Percentiles rank a stretch among this genome's conserved stretches.
Conservation (phyloP, 2,888 invertebrate species). For the Lasioglossum leucozonium region DNA sequence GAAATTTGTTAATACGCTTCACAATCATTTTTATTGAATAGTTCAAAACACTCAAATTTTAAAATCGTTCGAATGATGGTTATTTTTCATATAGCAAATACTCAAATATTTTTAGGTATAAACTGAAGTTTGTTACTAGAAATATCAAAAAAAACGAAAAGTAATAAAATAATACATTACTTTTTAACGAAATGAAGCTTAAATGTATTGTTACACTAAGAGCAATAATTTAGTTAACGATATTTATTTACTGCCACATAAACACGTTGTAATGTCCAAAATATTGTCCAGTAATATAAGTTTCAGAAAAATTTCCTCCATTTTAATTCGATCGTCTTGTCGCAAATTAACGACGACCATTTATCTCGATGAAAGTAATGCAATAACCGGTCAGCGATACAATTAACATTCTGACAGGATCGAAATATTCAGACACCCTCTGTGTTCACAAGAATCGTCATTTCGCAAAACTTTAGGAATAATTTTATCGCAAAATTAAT, state of each 20-base stretch:
- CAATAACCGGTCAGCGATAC: not conserved
- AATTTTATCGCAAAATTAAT: slow-evolving; percentile 37
- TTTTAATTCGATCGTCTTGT: not conserved
- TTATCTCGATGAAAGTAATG: not conserved
- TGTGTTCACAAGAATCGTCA: slow-evolving; percentile 53
- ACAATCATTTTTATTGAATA: not conserved
- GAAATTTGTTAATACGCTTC: not conserved
- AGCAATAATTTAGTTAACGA: not conserved
- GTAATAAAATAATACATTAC: not conserved
- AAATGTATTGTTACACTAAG: not conserved
- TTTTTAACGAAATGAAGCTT: not conserved
- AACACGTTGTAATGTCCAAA: not conserved
- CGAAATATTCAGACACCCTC: slow-evolving; percentile 42
- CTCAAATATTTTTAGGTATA: not conserved
- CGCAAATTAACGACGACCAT: not conserved
- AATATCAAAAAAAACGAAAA: not conserved
- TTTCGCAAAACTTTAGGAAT: slow-evolving; percentile 35
- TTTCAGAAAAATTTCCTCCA: not conserved
- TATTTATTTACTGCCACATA: not conserved
- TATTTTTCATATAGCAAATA: not conserved
- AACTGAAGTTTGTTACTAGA: not conserved
- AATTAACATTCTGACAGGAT: slow-evolving; percentile 3
- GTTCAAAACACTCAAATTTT: not conserved
- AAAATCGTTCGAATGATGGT: not conserved
- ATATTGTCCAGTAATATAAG: not conserved